Conservation (phyloP, 2,888 invertebrate species). For the Laothoe populi region DNA sequence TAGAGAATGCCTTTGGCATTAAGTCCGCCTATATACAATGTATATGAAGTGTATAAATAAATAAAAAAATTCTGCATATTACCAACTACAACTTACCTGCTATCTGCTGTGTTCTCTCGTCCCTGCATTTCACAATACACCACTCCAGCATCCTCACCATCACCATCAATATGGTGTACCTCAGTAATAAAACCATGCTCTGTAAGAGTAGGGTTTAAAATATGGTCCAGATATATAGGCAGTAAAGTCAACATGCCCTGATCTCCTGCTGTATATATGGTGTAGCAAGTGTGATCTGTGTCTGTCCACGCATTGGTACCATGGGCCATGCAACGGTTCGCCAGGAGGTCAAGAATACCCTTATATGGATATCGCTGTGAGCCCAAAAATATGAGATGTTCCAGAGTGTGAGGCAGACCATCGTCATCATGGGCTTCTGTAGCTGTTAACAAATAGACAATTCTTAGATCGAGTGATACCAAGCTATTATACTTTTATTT, state of each 20-base stretch:
- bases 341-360: conserved; percentile 94
- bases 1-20: too few relatives aligned
- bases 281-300: conserved; percentile 95
- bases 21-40: too few relatives aligned
- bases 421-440: conserved; percentile 97
- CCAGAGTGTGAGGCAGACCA: conserved; percentile 96
- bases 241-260: conserved; percentile 95
- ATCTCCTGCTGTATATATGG: conserved; percentile 92
- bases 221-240: conserved; percentile 96
- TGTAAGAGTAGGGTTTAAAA: conserved; percentile 92
- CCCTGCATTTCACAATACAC: conserved; percentile 99
- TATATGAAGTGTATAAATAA: too few relatives aligned
- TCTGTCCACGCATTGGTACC: conserved; percentile 97
- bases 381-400: conserved; percentile 96
- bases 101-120: conserved; percentile 91
- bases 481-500: too few relatives aligned
- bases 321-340: conserved; percentile 94
- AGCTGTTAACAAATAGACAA: conserved; percentile 77
- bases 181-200: conserved; percentile 94
- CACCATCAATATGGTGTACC: conserved; percentile 95
- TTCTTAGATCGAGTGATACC: neutral
- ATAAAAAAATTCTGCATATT: neutral
- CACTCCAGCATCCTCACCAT: conserved; percentile 96
- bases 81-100: conserved; percentile 62
- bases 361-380: conserved; percentile 96